Conservation (phyloP, 2,888 invertebrate species). For the Drosophila mulleri region DNA sequence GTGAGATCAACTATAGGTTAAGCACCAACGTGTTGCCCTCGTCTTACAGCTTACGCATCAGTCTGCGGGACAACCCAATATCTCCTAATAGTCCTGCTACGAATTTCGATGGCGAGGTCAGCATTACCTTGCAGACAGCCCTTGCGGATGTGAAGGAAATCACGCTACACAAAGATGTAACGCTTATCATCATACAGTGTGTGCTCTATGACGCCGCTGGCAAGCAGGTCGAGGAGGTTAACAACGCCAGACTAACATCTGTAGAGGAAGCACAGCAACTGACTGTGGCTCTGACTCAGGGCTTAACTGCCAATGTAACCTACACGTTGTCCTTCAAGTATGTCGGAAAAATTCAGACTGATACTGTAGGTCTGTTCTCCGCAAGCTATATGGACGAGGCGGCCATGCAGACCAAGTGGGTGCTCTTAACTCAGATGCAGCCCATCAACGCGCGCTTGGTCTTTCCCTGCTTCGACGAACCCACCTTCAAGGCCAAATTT, state of each 20-base stretch:
- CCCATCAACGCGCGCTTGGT: constrained; percentile 88
- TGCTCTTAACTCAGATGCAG: constrained; percentile 89
- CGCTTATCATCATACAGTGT: constrained; percentile 54
- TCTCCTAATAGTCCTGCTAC: constrained; percentile 48
- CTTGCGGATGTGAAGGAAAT: constrained; percentile 84
- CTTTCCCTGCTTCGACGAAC: constrained; percentile 92
- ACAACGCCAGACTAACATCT: constrained; percentile 46
- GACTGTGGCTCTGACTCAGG: constrained; percentile 83
- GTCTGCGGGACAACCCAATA: constrained; percentile 66
- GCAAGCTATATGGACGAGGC: constrained; percentile 66
- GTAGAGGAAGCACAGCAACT: constrained; percentile 84
- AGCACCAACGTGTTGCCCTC: constrained; percentile 85
- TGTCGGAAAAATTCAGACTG: constrained; percentile 85
- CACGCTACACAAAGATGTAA: constrained; percentile 85
- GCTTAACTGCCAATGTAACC: constrained; percentile 78
- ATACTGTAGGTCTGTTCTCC: constrained; percentile 71
- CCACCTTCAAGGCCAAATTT: constrained; percentile 89
- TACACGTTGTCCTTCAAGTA: constrained; percentile 86
- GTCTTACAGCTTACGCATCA: constrained; percentile 86
- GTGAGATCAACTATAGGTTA: constrained; percentile 67
- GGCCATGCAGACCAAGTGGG: constrained; percentile 64
- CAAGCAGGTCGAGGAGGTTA: constrained; percentile 31
- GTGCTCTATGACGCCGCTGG: constrained; percentile 45
- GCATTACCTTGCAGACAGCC: constrained; percentile 86
- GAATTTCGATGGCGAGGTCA: constrained; percentile 78